Percentiles rank a stretch among this genome's conserved stretches.
Evolutionary conservation across 2,113 vertebrate genomes (phyloP).

Genomic region (Mormyrus iriodes): DNA sequence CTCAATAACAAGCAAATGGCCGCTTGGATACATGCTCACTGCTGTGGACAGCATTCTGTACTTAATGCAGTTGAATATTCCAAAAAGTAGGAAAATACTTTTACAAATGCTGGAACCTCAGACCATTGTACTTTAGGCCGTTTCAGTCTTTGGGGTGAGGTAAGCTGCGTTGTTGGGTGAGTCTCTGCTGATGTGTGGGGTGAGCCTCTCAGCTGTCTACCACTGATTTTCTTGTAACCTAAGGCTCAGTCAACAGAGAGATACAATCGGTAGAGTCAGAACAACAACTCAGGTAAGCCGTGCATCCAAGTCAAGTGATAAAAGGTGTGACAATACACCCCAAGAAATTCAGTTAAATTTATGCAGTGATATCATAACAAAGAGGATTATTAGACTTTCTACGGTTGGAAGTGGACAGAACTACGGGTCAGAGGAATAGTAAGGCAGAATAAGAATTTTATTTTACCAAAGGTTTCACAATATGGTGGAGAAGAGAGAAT

Average conservation of each 20-base stretch:
- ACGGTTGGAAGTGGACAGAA: not conserved
- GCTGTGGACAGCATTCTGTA: not conserved
- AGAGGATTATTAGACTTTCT: not conserved
- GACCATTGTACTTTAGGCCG: not conserved
- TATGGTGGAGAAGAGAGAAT: not conserved
- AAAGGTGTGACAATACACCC: not conserved
- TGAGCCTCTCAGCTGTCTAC: not conserved
- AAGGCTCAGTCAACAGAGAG: not conserved
- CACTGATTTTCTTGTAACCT: not conserved
- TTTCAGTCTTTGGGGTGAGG: not conserved
- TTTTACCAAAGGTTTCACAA: not conserved
- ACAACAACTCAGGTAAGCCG: not conserved
- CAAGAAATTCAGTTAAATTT: not conserved
- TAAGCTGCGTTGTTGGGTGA: not conserved
- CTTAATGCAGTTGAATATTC: not conserved
- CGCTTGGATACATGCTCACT: not conserved
- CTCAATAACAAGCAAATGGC: not conserved
- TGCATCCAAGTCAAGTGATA: not conserved
- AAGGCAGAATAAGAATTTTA: not conserved
- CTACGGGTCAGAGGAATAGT: not conserved
- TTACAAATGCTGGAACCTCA: not conserved
- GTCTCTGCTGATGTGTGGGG: too few relatives aligned
- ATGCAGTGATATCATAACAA: not conserved
- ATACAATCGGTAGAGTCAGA: not conserved
- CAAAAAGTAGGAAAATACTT: not conserved